Evolutionary conservation across 1,140 invertebrate species (phyloP), one percentile per base, ranked within the genome.

Genomic region (Drosophila kurseongensis): DNA sequence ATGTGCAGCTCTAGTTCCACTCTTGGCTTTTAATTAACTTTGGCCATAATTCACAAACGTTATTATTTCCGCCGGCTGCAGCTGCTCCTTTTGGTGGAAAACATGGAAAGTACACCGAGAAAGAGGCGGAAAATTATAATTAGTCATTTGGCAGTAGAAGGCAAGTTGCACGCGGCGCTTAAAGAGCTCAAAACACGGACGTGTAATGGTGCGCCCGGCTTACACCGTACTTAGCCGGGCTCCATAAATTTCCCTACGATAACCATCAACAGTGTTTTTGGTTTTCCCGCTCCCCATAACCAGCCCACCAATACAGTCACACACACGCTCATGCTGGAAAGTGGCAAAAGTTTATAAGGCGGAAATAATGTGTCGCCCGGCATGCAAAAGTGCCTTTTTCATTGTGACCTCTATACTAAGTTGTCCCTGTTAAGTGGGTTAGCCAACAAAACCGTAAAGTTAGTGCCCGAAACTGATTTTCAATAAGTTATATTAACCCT

Each of bases 301-400:
- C 12, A 47, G 2, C n/a, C 41, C 7, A 16, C n/a, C 13, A 27
- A 5, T 18, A 23, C 44, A 3, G 23, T 23, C 16, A 23, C 47
- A n/a, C 60, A 58, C 62, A 42, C 50, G 57, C 51, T 61, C 40
- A 58, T 77, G 65, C 41, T 71, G 75, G 76, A 83, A 86, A 88
- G 73, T 42, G 50, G 51, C 36, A 42, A 78, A 81, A 82, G 69
- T 88, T 86, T 88, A 83, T 88, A 83, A 88, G 79, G 75, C 82
- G 82, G 79, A 86, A 88, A 86, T 86, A 86, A 86, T 86, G 83
- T 79, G 83, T 76, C 66, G 75, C 79, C 55, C 63, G 71, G 82
- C 82, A 88, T 88, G 82, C 79, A 82, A 75, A 71, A 55, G 55
- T 32, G 35, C 45, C 41, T 44, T 62, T 61, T 47, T 10, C 36